A percentile compares a stretch with the other conserved stretches of the same genome.
Conservation (phyloP, 1,140 invertebrate species). For the Pseudoatta argentina region DNA sequence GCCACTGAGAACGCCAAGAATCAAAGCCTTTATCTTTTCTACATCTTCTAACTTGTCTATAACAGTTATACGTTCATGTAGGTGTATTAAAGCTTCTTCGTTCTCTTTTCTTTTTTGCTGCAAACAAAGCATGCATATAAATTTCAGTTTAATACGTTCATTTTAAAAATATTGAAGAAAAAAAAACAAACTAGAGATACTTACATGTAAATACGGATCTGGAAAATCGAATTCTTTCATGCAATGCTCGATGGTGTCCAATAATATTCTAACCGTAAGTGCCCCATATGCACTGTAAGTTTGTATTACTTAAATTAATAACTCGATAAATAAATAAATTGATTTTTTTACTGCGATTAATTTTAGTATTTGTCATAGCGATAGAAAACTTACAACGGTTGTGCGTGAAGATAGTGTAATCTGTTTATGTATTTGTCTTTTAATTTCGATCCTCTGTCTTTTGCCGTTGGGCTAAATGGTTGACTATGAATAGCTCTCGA, state of each 20-base stretch:
- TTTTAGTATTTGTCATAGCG: constrained; percentile 6
- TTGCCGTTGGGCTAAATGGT: constrained; percentile 90
- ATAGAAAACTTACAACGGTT: constrained; percentile 91
- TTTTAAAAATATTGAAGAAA: constrained; percentile 84
- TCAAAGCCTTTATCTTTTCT: constrained; percentile 87
- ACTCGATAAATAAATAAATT: constrained; percentile 25
- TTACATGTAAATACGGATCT: constrained; percentile 95
- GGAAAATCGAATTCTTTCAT: constrained; percentile 96
- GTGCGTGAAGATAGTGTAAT: constrained; percentile 91
- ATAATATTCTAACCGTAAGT: constrained; percentile 94
- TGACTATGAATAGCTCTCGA: constrained; percentile 93
- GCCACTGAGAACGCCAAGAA: constrained; percentile 90
- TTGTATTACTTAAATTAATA: constrained; percentile 30
- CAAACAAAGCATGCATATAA: constrained; percentile 59
- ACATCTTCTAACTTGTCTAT: constrained; percentile 87
- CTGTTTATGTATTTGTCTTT: constrained; percentile 94
- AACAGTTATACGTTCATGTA: constrained; percentile 86
- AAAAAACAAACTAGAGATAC: constrained; percentile 72
- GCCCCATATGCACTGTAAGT: constrained; percentile 93
- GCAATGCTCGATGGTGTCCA: constrained; percentile 97
- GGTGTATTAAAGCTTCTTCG: constrained; percentile 88
- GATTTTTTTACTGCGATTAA: neutral
- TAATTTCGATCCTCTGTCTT: constrained; percentile 93
- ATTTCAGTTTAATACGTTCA: neutral
- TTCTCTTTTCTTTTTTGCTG: constrained; percentile 91